Conservation (phyloP, 2,113 vertebrate species). For the Pica pica region DNA sequence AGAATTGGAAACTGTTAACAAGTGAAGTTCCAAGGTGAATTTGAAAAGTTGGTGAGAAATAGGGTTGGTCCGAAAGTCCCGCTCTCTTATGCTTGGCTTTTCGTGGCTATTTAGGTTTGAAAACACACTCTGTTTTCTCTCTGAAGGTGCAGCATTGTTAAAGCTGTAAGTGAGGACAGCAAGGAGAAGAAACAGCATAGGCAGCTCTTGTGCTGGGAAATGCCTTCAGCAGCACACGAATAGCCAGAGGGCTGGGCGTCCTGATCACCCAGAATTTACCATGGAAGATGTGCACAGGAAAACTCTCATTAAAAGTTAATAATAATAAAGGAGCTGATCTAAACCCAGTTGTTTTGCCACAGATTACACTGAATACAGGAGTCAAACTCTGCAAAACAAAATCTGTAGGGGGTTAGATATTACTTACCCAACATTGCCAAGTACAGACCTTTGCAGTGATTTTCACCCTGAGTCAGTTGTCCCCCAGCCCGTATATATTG, state of each 20-base stretch:
- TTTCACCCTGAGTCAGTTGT: neutral
- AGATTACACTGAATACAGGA: neutral
- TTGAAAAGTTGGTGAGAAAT: neutral
- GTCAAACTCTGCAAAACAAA: neutral
- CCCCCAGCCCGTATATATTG: neutral
- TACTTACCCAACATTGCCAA: neutral
- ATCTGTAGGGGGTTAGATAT: neutral
- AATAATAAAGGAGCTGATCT: neutral
- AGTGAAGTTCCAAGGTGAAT: neutral
- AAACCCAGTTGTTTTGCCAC: neutral
- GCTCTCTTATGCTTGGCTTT: neutral
- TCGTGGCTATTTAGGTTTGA: neutral
- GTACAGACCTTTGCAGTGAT: neutral
- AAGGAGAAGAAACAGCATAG: neutral
- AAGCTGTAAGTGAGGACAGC: neutral
- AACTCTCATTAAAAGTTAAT: neutral
- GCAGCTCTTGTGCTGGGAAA: neutral
- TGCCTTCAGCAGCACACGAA: neutral
- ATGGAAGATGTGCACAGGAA: neutral
- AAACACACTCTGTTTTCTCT: neutral
- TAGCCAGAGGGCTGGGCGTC: neutral
- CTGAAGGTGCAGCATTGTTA: neutral
- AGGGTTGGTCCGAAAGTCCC: neutral
- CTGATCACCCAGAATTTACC: neutral
- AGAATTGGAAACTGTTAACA: neutral